Base-by-base conservation (phyloP, 1,140 invertebrate genomes). In the Tribolium madens region DNA sequence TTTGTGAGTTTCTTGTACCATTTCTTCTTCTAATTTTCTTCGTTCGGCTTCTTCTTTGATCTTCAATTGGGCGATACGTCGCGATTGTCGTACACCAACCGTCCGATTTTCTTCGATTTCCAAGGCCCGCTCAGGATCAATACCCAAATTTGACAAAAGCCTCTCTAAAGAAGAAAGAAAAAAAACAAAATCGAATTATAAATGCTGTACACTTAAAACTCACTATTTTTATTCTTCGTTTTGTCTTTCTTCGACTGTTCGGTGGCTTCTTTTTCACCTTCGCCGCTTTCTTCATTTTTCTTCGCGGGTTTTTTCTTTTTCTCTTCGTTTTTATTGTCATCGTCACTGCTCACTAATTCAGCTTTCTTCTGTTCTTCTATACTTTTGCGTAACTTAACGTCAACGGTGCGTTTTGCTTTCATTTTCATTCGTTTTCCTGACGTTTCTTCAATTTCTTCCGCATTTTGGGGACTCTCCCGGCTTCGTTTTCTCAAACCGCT, bases 1-100 rank as follows among this genome's bases (percentile, higher is more conserved):
- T 79, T 88, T 90, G 1, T 73, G 42, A 89, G 87, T 80, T 90
- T 89, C 78, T 3, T 87, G 85, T 50, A 92, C 83, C 0, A 90
- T 88, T 1, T 92, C 90, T 81, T 94, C 93, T 80, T 95, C 93
- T 17, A 92, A 83, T 78, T 92, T 90, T 48, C 92, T 88, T 5
- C 92, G 84, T 69, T 96, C 93, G 0, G 92, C 92, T 84, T 95
- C 93, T 83, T 95, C 94, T 76, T 92, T 93, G 57, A 96, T 95
- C 80, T 95, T 94, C 76, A 95, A 89, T 82, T 95, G 94, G 0
- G 95, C 95, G 80, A 96, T 95, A 60, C 95, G 87, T 2, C 94
- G 88, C 4, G 93, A 95, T 80, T 93, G 92, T 12, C 94, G 86
- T 1, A 94, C 91, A 0, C 91, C 91, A 2, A 89, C 87, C 15